Percentiles rank a stretch among this genome's conserved stretches.
Conservation (phyloP, 64 coral and sea anemone species). For the Hydrozoanthus tunicans region DNA sequence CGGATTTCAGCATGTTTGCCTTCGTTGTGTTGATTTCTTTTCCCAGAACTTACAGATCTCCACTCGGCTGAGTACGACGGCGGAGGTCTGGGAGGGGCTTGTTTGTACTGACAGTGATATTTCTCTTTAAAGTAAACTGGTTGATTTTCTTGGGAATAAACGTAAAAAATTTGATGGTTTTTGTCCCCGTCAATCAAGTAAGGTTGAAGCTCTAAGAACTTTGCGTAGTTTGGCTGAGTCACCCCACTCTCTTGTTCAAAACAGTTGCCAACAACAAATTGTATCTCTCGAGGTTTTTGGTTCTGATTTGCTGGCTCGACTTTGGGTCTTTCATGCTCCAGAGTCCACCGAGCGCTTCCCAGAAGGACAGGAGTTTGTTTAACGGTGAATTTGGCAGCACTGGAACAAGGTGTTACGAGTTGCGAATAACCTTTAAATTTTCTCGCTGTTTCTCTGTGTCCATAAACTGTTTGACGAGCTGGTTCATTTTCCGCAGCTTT, state of each 20-base stretch:
- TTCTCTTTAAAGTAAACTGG: neutral
- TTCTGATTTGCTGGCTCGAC: neutral
- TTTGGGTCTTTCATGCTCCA: constrained; percentile 9
- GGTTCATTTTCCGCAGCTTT: neutral
- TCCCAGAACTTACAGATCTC: neutral
- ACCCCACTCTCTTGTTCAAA: neutral
- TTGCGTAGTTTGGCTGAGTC: neutral
- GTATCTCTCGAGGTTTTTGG: neutral
- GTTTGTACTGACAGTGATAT: neutral
- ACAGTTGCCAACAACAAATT: neutral
- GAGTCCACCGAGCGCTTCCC: neutral
- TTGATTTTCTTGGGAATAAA: neutral
- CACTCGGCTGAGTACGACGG: neutral
- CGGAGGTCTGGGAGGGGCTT: neutral
- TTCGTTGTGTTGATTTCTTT: neutral
- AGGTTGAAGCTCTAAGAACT: neutral
- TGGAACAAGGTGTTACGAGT: neutral
- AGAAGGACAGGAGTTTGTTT: neutral
- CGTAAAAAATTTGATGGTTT: neutral
- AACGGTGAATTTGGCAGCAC: neutral
- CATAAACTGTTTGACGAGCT: neutral
- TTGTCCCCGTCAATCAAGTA: neutral
- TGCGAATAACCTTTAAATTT: too few relatives aligned
- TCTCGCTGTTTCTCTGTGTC: neutral
- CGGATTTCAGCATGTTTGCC: too few relatives aligned